Base-by-base conservation (phyloP, 2,888 invertebrate species). In the Eupithecia tripunctaria region DNA sequence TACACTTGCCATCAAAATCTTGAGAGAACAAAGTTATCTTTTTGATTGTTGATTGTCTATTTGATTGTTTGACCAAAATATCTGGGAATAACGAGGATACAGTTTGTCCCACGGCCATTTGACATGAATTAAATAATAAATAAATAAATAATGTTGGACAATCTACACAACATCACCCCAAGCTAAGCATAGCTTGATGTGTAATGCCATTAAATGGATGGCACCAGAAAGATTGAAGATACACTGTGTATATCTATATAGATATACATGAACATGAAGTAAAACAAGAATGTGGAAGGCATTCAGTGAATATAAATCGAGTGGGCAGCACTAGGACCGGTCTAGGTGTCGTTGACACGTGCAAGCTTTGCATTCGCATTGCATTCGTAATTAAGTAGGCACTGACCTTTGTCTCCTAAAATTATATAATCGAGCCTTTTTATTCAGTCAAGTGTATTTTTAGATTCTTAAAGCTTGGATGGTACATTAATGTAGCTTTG, bases 271-370 rank as follows among this genome's bases (percentile, higher is more conserved):
- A 29, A 60, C 18, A 29, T 60, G 60, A 29, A 60, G 8, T 60
- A 8, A 60, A 29, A 63, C 21, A 25, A 71, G 78, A 77, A 77
- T 76, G 75, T 70, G 69, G 76, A 71, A 67, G 67, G 74, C 75
- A 70, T 73, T 73, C 70, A 51, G 72, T 76, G 74, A 68, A 78
- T 74, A 67, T 76, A 73, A 78, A 80, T 78, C 73, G 25, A 69
- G 79, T 69, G 77, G 73, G 78, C 63, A 75, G 76, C 70, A 74
- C 79, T 80, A 78, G 78, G 81, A 84, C 84, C 81, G 83, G 84
- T 82, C 78, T 71, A 66, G 81, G 82, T n/a, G n/a, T 82, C 84
- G 78, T 78, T 80, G 82, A 79, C 82, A 80, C 68, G 71, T 73
- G 74, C 76, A 68, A 60, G 66, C 64, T 67, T 78, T 76, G 74